Percentiles rank a stretch among this genome's conserved stretches.
These are phyloP conservation scores for Pasiphila rectangulata DNA, from an alignment of 2,888 invertebrate genomes.

Conservation along the genomic window DNA sequence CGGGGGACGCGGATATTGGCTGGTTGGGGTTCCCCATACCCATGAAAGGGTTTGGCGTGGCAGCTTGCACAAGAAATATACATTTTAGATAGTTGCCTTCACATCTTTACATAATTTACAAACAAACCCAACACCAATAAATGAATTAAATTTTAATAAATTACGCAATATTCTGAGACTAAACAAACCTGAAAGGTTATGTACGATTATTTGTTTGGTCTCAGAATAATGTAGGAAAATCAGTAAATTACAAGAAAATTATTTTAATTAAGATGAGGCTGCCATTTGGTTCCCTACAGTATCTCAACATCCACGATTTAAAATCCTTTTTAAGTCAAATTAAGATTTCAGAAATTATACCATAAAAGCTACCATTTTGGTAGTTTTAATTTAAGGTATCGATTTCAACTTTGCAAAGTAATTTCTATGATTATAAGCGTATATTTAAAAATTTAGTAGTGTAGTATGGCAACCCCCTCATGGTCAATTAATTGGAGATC, in stretches of 20 bases:
- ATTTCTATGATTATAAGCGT: too few species aligned
- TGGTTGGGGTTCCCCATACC: conserved; percentile 80
- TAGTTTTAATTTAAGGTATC: conserved; percentile 10
- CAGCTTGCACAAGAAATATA: conserved; percentile 69
- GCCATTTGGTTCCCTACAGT: conserved; percentile 28
- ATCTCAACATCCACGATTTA: too few species aligned
- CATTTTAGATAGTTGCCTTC: conserved; percentile 25
- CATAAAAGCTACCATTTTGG: conserved; percentile 16
- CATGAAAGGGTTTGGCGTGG: conserved; percentile 84
- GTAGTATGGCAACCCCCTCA: too few species aligned
- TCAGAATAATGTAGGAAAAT: conserved; percentile 19
- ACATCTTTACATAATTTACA: conserved; percentile 18
- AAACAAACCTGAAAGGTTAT: background rate
- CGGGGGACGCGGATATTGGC: conserved; percentile 69
- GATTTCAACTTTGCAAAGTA: too few species aligned
- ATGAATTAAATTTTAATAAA: conserved; percentile 15
- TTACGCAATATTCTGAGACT: conserved; percentile 9
- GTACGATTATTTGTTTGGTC: background rate
- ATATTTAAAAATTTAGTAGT: too few species aligned
- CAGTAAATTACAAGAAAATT: conserved; percentile 28
- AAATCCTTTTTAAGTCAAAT: too few species aligned
- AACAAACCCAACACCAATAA: conserved; percentile 39
- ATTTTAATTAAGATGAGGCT: conserved; percentile 35
- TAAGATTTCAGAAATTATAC: too few species aligned
- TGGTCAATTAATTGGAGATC: too few species aligned